Evolutionary conservation across 2,797 vertebrate species (phyloP), one percentile per base, ranked within the genome.

Genomic region (Cetoscarus ocellatus): DNA sequence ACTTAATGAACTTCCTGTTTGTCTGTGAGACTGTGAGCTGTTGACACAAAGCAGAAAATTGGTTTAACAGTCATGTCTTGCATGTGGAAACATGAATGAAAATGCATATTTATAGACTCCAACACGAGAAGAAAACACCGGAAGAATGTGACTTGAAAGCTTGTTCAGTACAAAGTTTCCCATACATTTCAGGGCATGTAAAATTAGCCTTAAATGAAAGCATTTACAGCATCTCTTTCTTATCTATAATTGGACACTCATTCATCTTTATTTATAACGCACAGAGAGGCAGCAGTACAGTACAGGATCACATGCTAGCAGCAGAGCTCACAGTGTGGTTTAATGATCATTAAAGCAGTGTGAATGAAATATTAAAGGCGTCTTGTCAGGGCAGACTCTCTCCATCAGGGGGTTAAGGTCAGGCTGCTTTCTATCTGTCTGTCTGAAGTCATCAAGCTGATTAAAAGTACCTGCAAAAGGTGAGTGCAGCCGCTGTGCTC

Each of bases 381-480:
- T 69, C 70, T 67, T 73, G 72, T 83, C 83, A 27, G 63, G 64
- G 83, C 73, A 72, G 73, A 65, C 79, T 79, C 72, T 75, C 79
- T 86, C 83, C 67, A 79, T 86, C 86, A 75, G 14, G 82, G 78
- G 85, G 85, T 85, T 53, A 68, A 85, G 81, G 81, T 91, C 83
- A 77, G 64, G 40, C 86, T 44, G 75, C 76, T 49, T 77, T 82
- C 76, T 75, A 76, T 84, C 80, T 75, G 78, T 84, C 80, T 75
- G 76, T 84, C 80, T 63, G 80, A 80, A 78, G 85, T 88, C 85
- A 88, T 91, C 88, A 82, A 67, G 17, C 84, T 91, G 82, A 92
- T 90, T 90, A 88, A 81, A 79, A 86, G 55, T 49, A 64, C 51
- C 63, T 3, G 61, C 57, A 42, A 76, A 80, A 88, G 80, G 80